Evolutionary conservation across 1,140 invertebrate genomes (phyloP), one percentile per base, ranked within the genome.

Genomic region (Belonocnema kinseyi): DNA sequence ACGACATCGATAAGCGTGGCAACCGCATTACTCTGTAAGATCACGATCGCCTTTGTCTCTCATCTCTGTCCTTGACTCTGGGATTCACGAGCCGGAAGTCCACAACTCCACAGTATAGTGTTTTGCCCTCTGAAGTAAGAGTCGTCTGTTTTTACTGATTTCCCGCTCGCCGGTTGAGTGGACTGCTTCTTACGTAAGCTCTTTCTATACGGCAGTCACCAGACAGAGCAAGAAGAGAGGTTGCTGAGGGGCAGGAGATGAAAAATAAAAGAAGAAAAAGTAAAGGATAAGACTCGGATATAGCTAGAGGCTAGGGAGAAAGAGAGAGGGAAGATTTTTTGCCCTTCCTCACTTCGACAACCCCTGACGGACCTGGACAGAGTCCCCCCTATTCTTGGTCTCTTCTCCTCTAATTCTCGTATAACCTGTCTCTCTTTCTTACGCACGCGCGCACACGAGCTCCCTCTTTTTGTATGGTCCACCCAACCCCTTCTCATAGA

Each of bases 61-160:
- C 17, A 46, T 76, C 73, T 19, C 71, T 73, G 73, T 74, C 73
- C 73, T 73, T 76, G 78, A 75, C 53, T 73, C 75, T 77, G 53
- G 52, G 54, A 50, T 50, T 61, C 52, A 66, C 51, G 19, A 61
- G 72, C 61, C 66, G 78, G 76, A 73, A 80, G 77, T 80, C 78
- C 78, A 73, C 72, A 77, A 79, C 72, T 74, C 74, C 61, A 72
- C 75, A 26, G 2, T 33, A 58, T 77, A 54, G 75, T 16, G 50
- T 81, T 78, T 66, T 78, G 76, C 77, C 74, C 74, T 74, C 76
- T 74, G 74, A 75, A 81, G 72, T 78, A 46, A n/a, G 61, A 73
- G 76, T 72, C 80, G 77, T 80, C 76, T 80, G 77, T 78, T 81
- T 78, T 78, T 81, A 76, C 77, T 70, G 75, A 71, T 79, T 82